A percentile compares a stretch with the other conserved stretches of the same genome.
Conservation (phyloP, 2,113 vertebrate species). For the Clarias macrocephalus region DNA sequence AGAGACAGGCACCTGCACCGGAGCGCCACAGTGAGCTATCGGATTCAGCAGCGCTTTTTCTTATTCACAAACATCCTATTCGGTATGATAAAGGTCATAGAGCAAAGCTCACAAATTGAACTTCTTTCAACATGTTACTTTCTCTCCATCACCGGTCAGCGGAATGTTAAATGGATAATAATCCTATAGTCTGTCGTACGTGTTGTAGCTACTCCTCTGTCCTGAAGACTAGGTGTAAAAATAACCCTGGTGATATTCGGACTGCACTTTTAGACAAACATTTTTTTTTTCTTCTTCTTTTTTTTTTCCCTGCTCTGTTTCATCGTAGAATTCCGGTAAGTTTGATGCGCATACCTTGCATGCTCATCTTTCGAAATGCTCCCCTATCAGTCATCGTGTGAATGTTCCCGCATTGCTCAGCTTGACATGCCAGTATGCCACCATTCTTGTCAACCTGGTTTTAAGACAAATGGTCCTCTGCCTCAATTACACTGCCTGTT, state of each 20-base stretch:
- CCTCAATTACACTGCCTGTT: conserved; percentile 32
- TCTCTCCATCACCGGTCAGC: not conserved
- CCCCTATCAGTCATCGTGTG: not conserved
- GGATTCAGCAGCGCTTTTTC: conserved; percentile 13
- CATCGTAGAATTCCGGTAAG: not conserved
- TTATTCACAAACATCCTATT: conserved; percentile 14
- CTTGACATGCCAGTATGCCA: not conserved
- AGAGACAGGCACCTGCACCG: conserved; percentile 37
- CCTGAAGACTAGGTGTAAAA: not conserved
- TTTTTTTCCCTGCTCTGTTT: not conserved
- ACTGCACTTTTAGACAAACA: not conserved
- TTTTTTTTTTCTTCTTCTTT: no score
- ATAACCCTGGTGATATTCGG: not conserved
- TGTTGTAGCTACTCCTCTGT: not conserved
- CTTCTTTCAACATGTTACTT: not conserved
- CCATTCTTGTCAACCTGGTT: not conserved
- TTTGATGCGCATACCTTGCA: not conserved
- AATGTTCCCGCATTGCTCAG: not conserved
- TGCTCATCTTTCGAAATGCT: conserved; percentile 6
- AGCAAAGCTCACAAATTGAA: not conserved
- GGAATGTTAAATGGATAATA: not conserved
- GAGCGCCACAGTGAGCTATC: conserved; percentile 13
- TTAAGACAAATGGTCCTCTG: conserved; percentile 19
- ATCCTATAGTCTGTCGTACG: not conserved
- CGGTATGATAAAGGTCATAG: conserved; percentile 15